Evolutionary conservation across 1,140 invertebrate genomes (phyloP).

Genomic region (Lucilia sericata): DNA sequence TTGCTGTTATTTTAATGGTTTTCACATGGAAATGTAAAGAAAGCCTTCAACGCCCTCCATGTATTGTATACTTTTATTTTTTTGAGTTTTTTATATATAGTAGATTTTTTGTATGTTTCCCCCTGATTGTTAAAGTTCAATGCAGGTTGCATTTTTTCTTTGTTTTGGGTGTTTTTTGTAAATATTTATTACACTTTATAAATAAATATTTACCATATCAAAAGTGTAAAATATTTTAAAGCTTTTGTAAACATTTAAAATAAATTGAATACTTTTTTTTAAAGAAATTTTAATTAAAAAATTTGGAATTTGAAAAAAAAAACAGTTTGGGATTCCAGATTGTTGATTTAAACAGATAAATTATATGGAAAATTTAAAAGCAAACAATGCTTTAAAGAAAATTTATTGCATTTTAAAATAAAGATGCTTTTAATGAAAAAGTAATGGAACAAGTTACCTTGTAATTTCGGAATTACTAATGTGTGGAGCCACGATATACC

Average conservation of each 20-base stretch:
- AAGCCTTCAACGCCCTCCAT: too few relatives aligned
- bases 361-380: too few relatives aligned
- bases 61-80: neutral
- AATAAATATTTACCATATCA: neutral
- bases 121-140: neutral
- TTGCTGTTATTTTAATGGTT: constrained; percentile 4
- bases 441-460: too few relatives aligned
- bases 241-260: neutral
- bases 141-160: neutral
- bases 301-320: neutral
- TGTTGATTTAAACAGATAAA: too few relatives aligned
- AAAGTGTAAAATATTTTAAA: neutral
- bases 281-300: neutral
- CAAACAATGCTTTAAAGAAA: too few relatives aligned
- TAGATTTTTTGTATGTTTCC: neutral
- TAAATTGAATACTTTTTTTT: neutral
- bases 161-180: neutral
- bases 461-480: too few relatives aligned
- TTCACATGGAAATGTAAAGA: neutral
- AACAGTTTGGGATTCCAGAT: too few relatives aligned
- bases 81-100: neutral
- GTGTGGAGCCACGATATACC: too few relatives aligned
- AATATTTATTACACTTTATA: neutral
- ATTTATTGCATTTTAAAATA: too few relatives aligned
- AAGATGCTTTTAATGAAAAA: too few relatives aligned